Conservation (phyloP, 2,888 invertebrate genomes). For the Dicyrtomina minuta region DNA sequence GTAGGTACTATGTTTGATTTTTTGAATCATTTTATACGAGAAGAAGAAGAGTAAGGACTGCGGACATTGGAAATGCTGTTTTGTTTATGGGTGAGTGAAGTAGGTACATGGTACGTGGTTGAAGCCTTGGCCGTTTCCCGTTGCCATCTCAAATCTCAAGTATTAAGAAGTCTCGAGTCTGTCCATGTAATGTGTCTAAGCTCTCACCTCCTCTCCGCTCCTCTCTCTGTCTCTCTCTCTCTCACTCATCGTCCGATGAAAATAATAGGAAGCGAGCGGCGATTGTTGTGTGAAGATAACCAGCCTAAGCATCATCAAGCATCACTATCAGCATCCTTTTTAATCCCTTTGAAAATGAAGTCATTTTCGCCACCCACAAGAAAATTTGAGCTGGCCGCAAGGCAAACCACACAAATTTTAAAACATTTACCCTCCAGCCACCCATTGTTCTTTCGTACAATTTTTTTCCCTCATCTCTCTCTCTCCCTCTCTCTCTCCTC, state of each 20-base stretch:
- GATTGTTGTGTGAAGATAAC: slow-evolving; percentile 35
- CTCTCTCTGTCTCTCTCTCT: neutral
- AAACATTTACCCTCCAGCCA: slow-evolving; percentile 52
- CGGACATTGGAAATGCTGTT: neutral
- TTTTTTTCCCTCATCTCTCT: slow-evolving; percentile 16
- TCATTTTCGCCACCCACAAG: slow-evolving; percentile 54
- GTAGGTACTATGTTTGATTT: no score
- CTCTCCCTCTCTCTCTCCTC: neutral
- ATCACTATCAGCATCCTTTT: slow-evolving; percentile 51
- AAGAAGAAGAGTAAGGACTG: no score
- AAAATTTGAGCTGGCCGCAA: slow-evolving; percentile 51
- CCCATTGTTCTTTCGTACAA: slow-evolving; percentile 51
- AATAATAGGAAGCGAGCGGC: slow-evolving; percentile 30
- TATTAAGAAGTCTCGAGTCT: no score
- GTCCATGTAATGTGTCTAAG: no score
- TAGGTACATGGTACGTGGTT: neutral
- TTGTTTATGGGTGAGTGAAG: neutral
- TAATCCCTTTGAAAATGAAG: slow-evolving; percentile 53
- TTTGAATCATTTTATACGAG: no score
- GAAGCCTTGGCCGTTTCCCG: no score
- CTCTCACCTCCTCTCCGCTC: neutral
- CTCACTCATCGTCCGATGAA: slow-evolving; percentile 20
- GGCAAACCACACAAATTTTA: slow-evolving; percentile 54
- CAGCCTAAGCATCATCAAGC: slow-evolving; percentile 52
- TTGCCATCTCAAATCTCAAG: no score